Percentiles rank a stretch among this genome's conserved stretches.
Evolutionary conservation across 2,888 invertebrate species (phyloP).

Genomic region (Xestoiulus laeticollis): DNA sequence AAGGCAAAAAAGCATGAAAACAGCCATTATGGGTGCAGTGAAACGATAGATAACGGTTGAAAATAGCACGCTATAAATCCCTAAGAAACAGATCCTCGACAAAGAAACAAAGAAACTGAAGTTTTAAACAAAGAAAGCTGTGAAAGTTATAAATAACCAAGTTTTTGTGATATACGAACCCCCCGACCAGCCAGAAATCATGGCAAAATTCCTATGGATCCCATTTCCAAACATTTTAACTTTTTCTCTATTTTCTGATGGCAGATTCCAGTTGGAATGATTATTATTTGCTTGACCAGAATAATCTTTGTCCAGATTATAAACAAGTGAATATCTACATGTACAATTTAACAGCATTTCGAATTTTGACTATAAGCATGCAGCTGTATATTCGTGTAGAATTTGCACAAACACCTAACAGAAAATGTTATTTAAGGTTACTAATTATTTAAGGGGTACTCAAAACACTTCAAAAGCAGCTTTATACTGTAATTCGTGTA

Average conservation of each 20-base stretch:
- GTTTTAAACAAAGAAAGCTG: conserved; percentile 15
- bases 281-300: no score
- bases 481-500: no score
- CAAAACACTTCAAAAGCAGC: no score
- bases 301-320: no score
- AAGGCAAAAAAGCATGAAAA: not conserved
- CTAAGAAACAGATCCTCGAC: not conserved
- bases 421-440: no score
- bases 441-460: no score
- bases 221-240: not conserved
- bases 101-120: not conserved
- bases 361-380: no score
- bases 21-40: not conserved
- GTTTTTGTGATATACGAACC: conserved; percentile 3
- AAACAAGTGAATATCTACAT: no score
- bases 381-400: no score
- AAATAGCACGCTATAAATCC: not conserved
- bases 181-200: not conserved
- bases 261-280: not conserved
- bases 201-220: not conserved
- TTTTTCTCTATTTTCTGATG: not conserved
- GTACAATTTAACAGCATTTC: no score
- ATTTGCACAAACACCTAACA: no score
- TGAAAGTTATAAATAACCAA: conserved; percentile 10
- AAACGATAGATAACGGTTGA: not conserved